Base-by-base conservation (phyloP, 2,888 invertebrate genomes). In the Penaeus monodon region DNA sequence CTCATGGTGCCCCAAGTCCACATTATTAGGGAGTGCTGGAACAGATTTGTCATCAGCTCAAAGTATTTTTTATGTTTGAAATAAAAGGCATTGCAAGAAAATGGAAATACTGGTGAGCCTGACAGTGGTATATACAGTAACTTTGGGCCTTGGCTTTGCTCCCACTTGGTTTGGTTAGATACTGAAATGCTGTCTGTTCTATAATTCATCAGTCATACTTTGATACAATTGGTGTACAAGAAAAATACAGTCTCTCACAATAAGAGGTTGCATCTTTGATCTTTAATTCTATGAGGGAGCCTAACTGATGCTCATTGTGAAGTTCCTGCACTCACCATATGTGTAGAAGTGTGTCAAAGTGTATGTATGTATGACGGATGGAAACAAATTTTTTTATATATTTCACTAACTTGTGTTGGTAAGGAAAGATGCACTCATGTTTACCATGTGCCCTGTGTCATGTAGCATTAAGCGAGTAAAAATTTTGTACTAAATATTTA, bases 391-490 rank as follows among this genome's bases (percentile, higher is more conserved):
- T 82, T 86, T 86, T 86, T 73, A 85, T 49, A 86, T 82, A 82
- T 79, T 82, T 78, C 78, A 86, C 82, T 79, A 82, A 86, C 82
- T 86, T 82, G 82, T 86, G 86, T 85, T 86, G 86, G 44, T 78
- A 85, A 81, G 81, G 78, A 86, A 83, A 82, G 86, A 86, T 86
- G 70, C 86, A 86, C 82, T 86, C 86, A 86, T 86, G 82, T 86
- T 86, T 44, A 77, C 68, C 66, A 44, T 27, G 78, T 70, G 82
- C 82, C 78, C 78, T 83, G 86, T 86, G 79, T 83, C 86, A 79
- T 83, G 86, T 83, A 86, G 29, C 81, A 83, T 73, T 83, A 63
- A 82, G 82, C 79, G 77, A 68, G 49, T 70, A 70, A 77, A 77
- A 77, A 63, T 77, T 77, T 77, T 77, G 24, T 76, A 76, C 22